Evolutionary conservation across 2,888 invertebrate genomes (phyloP), one percentile per base, ranked within the genome.

Genomic region (Megastigmus dorsalis): DNA sequence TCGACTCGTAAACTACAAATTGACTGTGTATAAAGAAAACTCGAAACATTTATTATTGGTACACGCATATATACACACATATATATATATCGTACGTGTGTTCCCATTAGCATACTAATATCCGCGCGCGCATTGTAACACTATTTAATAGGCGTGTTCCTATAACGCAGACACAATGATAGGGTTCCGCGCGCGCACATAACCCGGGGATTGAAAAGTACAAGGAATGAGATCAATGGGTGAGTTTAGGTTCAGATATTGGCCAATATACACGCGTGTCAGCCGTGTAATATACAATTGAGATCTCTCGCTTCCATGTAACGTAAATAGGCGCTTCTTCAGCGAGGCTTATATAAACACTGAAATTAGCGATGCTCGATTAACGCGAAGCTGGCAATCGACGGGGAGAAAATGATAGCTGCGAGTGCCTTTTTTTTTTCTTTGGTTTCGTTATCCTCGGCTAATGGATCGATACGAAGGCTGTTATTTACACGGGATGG

Each of bases 181-280:
- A 75, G 78, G n/a, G n/a, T n/a, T n/a, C n/a, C n/a, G n/a, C 79
- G 75, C 78, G 65, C 54, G 76, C 48, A 67, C 55, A 52, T 71
- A 10, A 2, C n/a, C n/a, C n/a, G n/a, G n/a, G n/a, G n/a, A n/a
- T n/a, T n/a, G n/a, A n/a, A n/a, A n/a, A n/a, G n/a, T n/a, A n/a
- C n/a, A 38, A 33, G 7, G 20, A 36, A 48, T 13, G 10, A 69
- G 52, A 62, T 62, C 69, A 28, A 52, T 69, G 33, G 41, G 41
- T n/a, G n/a, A n/a, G n/a, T n/a, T n/a, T n/a, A n/a, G n/a, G 43
- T 15, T 26, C 18, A 2, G 15, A 23, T 3, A 45, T 55, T 55
- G 52, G n/a, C 50, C 52, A 52, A 52, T 28, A 9, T 28, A 30
- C n/a, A n/a, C n/a, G 9, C 13, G 28, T 5, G n/a, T 10, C 18